These are phyloP conservation scores for Plecturocebus donacophilus DNA, from an alignment of 2,113 vertebrate species.

Conservation along the genomic window DNA sequence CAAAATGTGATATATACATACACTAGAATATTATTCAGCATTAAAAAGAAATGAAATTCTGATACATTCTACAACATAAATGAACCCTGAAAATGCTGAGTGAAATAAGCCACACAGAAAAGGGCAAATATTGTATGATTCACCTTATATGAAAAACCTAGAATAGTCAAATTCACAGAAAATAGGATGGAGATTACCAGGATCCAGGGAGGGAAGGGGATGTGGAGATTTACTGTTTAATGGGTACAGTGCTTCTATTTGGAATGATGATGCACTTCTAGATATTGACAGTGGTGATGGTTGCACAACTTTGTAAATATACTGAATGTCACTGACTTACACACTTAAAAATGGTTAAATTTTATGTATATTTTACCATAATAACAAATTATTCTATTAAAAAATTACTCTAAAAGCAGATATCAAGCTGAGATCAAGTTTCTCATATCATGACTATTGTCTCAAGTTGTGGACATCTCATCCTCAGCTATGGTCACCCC, in stretches of 20 bases:
- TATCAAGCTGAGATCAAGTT: background rate
- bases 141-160: background rate
- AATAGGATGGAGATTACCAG: background rate
- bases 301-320: background rate
- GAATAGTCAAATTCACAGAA: background rate
- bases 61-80: background rate
- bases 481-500: background rate
- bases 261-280: background rate
- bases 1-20: background rate
- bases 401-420: slow-evolving; percentile 11
- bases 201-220: background rate
- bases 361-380: background rate
- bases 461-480: background rate
- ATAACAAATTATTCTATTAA: background rate
- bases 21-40: background rate
- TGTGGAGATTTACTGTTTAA: background rate
- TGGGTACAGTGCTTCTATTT: background rate
- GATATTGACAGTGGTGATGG: background rate
- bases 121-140: background rate
- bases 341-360: background rate
- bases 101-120: background rate
- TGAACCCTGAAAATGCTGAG: background rate
- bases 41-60: background rate
- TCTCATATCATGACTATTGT: background rate
- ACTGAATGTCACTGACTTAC: background rate